Conservation (phyloP, 2,113 vertebrate species). For the Microtus ochrogaster region DNA sequence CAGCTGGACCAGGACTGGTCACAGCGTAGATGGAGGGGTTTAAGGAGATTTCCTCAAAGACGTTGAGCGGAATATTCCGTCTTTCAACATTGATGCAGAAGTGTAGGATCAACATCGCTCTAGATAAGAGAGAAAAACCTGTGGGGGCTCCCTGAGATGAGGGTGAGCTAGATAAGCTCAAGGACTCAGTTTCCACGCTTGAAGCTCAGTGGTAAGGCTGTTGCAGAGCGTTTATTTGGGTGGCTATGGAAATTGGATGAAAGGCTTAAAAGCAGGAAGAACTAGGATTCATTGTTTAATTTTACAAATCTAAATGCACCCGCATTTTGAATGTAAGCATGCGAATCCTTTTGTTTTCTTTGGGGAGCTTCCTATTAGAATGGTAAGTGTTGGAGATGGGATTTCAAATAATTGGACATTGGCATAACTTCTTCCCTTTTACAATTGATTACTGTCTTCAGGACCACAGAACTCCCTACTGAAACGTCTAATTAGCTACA, state of each 20-base stretch:
- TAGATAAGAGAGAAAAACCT: background rate
- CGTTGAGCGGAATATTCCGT: background rate
- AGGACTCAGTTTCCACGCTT: background rate
- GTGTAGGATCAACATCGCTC: background rate
- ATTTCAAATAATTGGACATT: background rate
- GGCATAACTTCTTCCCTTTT: background rate
- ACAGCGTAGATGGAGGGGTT: background rate
- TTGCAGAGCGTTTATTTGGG: background rate
- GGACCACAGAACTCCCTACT: background rate
- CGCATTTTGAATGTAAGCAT: background rate
- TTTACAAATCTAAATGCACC: slow-evolving; percentile 6
- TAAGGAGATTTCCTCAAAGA: slow-evolving; percentile 10
- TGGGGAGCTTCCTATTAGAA: background rate
- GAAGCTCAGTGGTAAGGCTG: background rate
- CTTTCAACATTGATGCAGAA: background rate
- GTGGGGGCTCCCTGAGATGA: background rate
- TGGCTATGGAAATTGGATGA: background rate
- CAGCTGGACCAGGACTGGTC: background rate
- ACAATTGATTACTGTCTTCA: background rate
- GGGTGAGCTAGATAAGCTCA: background rate
- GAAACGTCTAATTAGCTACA: background rate
- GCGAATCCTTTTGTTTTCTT: background rate
- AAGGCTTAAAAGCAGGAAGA: background rate
- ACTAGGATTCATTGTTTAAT: background rate
- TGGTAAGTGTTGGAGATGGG: background rate